Percentiles rank a stretch among this genome's conserved stretches.
Evolutionary conservation across 2,797 vertebrate species (phyloP).

Genomic region (Sarcoramphus papa): DNA sequence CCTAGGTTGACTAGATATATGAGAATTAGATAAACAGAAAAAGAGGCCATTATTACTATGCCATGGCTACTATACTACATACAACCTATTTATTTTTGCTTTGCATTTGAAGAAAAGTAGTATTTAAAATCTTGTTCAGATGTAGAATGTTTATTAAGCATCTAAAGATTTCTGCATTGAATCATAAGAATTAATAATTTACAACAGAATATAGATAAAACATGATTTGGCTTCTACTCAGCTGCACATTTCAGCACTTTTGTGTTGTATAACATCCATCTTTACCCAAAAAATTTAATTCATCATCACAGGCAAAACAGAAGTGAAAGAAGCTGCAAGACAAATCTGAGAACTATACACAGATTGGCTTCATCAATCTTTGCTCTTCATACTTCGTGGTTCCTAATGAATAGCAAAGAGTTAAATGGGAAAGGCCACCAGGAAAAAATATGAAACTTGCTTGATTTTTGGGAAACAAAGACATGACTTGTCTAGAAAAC

Average conservation of each 20-base stretch:
- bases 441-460: neutral
- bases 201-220: neutral
- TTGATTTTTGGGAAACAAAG: neutral
- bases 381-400: neutral
- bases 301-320: neutral
- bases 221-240: neutral
- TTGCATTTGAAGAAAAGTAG: neutral
- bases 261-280: neutral
- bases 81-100: neutral
- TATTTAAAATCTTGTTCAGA: neutral
- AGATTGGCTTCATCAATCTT: neutral
- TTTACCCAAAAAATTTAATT: neutral
- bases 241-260: neutral
- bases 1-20: neutral
- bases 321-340: neutral
- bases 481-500: neutral
- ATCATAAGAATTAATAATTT: slow-evolving; percentile 30
- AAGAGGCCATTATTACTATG: neutral
- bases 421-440: neutral
- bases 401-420: neutral
- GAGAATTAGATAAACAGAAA: neutral
- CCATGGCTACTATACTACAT: neutral
- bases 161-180: neutral
- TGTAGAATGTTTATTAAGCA: neutral
- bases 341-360: neutral